Base-by-base conservation (phyloP, 92 coral and sea anemone species). In the Epizoanthus stellaris region DNA sequence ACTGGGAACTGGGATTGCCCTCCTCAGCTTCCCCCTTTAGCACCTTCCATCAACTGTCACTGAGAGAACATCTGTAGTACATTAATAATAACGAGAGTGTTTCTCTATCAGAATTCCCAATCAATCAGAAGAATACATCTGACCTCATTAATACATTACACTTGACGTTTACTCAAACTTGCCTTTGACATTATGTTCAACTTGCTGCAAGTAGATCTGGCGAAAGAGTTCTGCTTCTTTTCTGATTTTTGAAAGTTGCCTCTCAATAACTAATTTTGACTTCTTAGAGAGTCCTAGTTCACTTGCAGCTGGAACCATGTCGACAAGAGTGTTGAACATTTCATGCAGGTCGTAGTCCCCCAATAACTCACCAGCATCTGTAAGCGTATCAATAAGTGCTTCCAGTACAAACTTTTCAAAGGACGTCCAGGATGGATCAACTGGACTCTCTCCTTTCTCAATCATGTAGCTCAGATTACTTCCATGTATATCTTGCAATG, bases 351-450 rank as follows among this genome's bases (percentile, higher is more conserved):
- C 19, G 47, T 13, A 7, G 62, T 74, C 80, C 38, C 25, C 61
- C 34, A 59, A 36, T 17, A 47, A 23, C 61, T 59, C 80, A 74
- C 57, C 80, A 47, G 20, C 19, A 63, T 63, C 36, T 63, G 68
- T 63, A 7, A 63, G 36, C 21, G 34, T 45, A 34, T 74, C 80
- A 39, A 74, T 59, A 16, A 74, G 57, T 19, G 61, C 80, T 57
- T 74, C 80, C 12, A 74, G 38, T 12, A 74, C 61, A 59, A 74
- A 47, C 30, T 45, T 53, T 49, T 74, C 80, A 74, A 74, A 74
- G 61, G 57, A 47, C 9, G 80, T 74, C 80, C 80, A 74, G 61
- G 57, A 47, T 47, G 80, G 80, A 45, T 74, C 80, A 6, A 15
- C 54, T 74, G 54, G 54, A n/a, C 47, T 45, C 61, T 45, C 80